phyloP scores from a whole-genome alignment of 2,113 vertebrate genomes.

The Elgaria multicarinata region DNA sequence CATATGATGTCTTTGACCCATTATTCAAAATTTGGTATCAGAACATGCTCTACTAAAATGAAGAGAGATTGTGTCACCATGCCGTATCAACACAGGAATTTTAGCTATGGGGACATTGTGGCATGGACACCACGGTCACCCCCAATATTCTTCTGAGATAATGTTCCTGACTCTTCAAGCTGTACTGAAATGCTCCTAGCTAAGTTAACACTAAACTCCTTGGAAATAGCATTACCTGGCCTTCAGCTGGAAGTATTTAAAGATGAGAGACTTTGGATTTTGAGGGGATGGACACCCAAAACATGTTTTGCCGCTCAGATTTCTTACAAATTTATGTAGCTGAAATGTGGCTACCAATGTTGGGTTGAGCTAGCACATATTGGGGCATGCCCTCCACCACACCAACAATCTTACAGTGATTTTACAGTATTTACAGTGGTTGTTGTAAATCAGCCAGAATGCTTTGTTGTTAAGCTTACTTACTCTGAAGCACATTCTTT shows the following conservation, averaged over 20 bases:
- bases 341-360: not conserved
- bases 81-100: not conserved
- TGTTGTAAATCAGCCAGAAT: not conserved
- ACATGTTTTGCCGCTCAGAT: not conserved
- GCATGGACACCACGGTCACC: not conserved
- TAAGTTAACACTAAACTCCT: not conserved
- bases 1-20: fast-evolving
- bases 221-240: not conserved
- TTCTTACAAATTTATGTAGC: not conserved
- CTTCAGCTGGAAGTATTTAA: not conserved
- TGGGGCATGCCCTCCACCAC: too few relatives aligned
- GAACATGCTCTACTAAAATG: not conserved
- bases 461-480: not conserved
- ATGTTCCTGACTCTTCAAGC: too few relatives aligned
- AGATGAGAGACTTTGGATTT: not conserved
- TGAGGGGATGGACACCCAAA: not conserved
- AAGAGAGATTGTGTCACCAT: not conserved
- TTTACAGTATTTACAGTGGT: not conserved
- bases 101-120: not conserved
- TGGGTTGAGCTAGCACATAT: not conserved
- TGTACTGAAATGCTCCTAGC: not conserved
- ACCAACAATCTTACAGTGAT: not conserved
- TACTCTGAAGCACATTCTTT: not conserved
- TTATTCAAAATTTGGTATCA: not conserved
- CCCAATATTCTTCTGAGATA: not conserved